Percentiles rank a stretch among this genome's conserved stretches.
Conservation (phyloP, 2,113 vertebrate genomes). For the Rhynchomys soricoides region DNA sequence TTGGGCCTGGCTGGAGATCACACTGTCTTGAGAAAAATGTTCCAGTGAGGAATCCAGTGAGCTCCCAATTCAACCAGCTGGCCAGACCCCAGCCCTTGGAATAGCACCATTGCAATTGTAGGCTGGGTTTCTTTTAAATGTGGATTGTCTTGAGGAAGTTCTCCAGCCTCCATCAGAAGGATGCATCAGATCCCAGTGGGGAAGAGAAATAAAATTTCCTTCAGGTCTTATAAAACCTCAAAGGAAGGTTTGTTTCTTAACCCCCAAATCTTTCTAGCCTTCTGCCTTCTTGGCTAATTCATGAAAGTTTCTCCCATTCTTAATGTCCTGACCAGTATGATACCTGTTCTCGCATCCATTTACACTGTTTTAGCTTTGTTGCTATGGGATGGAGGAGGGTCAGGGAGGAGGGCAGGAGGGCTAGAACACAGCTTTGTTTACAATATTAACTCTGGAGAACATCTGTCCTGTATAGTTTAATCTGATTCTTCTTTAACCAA, state of each 20-base stretch:
- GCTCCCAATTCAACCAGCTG: background rate
- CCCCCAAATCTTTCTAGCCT: constrained; percentile 3
- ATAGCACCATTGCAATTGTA: constrained; percentile 56
- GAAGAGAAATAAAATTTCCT: constrained; percentile 79
- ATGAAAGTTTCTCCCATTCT: constrained; percentile 45
- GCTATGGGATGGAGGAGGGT: background rate
- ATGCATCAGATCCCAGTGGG: constrained; percentile 51
- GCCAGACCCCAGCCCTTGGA: constrained; percentile 9
- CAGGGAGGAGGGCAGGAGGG: background rate
- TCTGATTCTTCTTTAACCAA: background rate
- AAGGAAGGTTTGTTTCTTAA: constrained; percentile 74
- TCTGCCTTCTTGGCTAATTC: constrained; percentile 44
- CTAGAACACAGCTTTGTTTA: background rate
- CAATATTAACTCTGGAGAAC: background rate
- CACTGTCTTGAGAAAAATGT: constrained; percentile 69
- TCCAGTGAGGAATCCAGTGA: constrained; percentile 77
- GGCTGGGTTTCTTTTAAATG: constrained; percentile 81
- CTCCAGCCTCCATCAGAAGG: constrained; percentile 35
- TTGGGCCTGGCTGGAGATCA: constrained; percentile 63
- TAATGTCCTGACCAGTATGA: background rate
- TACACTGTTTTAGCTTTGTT: background rate
- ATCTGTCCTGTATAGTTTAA: background rate
- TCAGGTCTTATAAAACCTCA: constrained; percentile 77
- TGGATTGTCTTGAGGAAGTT: constrained; percentile 72
- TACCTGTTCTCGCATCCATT: background rate